Percentiles rank a stretch among this genome's conserved stretches.
Conservation (phyloP, 2,888 invertebrate species). For the Sthenelais limicola region DNA sequence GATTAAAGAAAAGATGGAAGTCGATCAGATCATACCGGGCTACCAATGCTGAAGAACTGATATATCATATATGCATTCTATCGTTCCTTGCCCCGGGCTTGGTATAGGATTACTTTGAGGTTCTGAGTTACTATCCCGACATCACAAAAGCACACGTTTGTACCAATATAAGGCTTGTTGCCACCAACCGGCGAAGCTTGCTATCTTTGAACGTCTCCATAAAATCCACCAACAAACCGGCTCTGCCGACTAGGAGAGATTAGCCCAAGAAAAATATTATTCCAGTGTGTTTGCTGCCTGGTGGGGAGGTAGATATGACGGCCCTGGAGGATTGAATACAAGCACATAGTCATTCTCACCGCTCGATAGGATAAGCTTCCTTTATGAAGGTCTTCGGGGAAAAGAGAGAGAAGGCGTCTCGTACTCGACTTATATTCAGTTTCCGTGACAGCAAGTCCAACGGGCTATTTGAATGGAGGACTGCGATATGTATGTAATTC, state of each 20-base stretch:
- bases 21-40: too few relatives aligned
- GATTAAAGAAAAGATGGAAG: too few relatives aligned
- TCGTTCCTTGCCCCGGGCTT: too few relatives aligned
- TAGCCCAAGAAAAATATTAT: slow-evolving; percentile 36
- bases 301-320: slow-evolving; percentile 15
- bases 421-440: slow-evolving; percentile 8
- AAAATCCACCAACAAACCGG: too few relatives aligned
- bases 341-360: neutral
- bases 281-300: slow-evolving; percentile 10
- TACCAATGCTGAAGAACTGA: too few relatives aligned
- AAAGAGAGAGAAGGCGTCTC: neutral
- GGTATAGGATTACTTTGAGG: too few relatives aligned
- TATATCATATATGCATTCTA: too few relatives aligned
- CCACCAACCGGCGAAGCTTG: too few relatives aligned
- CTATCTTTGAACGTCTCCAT: too few relatives aligned
- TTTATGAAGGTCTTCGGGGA: slow-evolving; percentile 11
- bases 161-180: too few relatives aligned
- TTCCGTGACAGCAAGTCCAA: neutral
- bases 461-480: neutral
- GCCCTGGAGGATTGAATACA: slow-evolving; percentile 13
- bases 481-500: slow-evolving; percentile 19
- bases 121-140: too few relatives aligned
- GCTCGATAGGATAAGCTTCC: slow-evolving; percentile 19
- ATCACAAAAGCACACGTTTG: too few relatives aligned
- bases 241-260: slow-evolving; percentile 4